Conservation (phyloP, 2,113 vertebrate genomes). For the Ammospiza caudacuta region DNA sequence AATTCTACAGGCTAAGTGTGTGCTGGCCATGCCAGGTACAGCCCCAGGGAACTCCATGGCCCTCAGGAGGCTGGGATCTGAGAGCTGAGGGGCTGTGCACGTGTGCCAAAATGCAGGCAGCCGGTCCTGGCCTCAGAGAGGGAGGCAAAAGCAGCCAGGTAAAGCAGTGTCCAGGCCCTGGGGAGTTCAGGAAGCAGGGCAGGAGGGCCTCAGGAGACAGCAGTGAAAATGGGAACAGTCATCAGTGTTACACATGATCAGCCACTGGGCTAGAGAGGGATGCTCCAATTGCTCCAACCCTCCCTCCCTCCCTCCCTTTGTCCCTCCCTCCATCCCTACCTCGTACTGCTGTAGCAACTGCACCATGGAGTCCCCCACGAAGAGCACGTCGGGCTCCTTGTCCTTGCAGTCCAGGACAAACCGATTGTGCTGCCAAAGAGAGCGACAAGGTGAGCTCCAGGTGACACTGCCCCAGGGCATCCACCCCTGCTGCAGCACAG, state of each 20-base stretch:
- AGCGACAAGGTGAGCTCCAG: background rate
- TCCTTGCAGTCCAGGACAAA: conserved; percentile 86
- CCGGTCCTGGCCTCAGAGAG: background rate
- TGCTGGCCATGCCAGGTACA: background rate
- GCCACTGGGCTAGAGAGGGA: fast-evolving
- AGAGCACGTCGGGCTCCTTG: conserved; percentile 89
- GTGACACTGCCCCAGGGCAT: background rate
- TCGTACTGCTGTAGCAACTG: conserved; percentile 94
- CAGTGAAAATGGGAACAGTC: fast-evolving
- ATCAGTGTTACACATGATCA: fast-evolving
- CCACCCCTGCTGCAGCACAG: background rate
- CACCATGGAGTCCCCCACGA: conserved; percentile 96
- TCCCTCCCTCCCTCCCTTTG: fast-evolving
- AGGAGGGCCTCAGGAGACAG: fast-evolving
- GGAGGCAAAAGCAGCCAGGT: background rate
- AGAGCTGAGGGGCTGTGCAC: background rate
- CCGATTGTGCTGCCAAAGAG: conserved; percentile 76
- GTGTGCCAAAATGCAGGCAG: background rate
- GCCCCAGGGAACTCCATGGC: fast-evolving
- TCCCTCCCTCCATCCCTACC: conserved; percentile 53
- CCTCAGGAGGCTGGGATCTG: background rate
- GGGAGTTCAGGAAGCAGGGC: background rate
- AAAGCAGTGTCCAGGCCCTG: background rate
- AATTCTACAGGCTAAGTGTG: fast-evolving
- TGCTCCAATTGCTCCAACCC: fast-evolving